These are phyloP conservation scores for Aradus depressus DNA, from an alignment of 2,888 invertebrate species.

Conservation along the genomic window DNA sequence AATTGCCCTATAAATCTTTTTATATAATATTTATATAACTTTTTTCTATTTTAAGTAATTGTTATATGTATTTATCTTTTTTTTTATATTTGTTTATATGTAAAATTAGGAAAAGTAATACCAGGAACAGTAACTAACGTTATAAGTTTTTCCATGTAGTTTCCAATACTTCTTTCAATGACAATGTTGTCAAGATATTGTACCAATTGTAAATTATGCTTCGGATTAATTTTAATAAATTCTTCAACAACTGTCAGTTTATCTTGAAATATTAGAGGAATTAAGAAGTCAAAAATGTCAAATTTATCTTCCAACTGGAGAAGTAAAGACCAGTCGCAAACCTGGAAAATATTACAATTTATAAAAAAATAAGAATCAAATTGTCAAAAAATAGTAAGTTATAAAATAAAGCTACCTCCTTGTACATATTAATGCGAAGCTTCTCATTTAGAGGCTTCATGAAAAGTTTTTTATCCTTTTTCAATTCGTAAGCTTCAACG, in stretches of 20 bases:
- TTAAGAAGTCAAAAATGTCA: conserved; percentile 55
- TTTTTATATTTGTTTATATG: too few species aligned
- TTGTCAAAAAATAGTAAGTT: not conserved
- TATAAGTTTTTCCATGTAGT: conserved; percentile 37
- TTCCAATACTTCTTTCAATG: conserved; percentile 36
- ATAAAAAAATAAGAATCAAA: conserved; percentile 7
- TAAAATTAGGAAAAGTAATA: not conserved
- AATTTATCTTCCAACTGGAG: conserved; percentile 56
- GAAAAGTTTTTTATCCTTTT: conserved; percentile 49
- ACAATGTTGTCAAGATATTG: conserved; percentile 60
- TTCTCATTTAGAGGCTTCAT: conserved; percentile 49
- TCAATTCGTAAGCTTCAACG: conserved; percentile 51
- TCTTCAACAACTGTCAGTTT: conserved; percentile 64
- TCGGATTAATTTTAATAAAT: conserved; percentile 49
- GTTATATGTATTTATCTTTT: too few species aligned
- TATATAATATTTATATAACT: too few species aligned
- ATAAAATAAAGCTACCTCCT: conserved; percentile 42
- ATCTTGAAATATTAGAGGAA: conserved; percentile 73
- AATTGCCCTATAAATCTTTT: too few species aligned
- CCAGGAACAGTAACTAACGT: conserved; percentile 37
- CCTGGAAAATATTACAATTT: conserved; percentile 37
- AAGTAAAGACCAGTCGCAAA: conserved; percentile 56
- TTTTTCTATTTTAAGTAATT: too few species aligned
- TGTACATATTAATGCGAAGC: conserved; percentile 48
- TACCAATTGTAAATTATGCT: conserved; percentile 53